phyloP scores from a whole-genome alignment of 2,113 vertebrate genomes.

The Microcebus ravelobensis region DNA sequence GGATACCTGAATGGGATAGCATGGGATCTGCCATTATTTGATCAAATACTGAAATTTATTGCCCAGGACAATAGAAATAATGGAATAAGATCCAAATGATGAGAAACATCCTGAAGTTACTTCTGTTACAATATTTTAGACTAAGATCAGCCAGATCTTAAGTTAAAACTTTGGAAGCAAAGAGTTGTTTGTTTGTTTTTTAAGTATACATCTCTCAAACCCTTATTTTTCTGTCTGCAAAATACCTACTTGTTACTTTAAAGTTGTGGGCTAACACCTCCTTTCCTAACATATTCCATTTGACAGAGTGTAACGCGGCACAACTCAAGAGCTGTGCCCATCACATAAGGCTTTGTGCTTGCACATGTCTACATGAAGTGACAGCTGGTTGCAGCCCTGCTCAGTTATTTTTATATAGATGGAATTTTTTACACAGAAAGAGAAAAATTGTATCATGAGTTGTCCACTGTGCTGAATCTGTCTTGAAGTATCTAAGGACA shows the following conservation, averaged over 20 bases:
- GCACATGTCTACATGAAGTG: conserved; percentile 38
- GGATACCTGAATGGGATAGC: conserved; percentile 86
- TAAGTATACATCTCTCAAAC: conserved; percentile 42
- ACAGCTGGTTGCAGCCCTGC: conserved; percentile 39
- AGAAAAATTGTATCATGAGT: conserved; percentile 8
- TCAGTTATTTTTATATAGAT: conserved; percentile 56
- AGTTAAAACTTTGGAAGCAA: conserved; percentile 59
- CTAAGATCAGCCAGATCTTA: conserved; percentile 61
- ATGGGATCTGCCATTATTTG: conserved; percentile 87
- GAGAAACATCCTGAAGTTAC: conserved; percentile 70
- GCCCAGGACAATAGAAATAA: conserved; percentile 83
- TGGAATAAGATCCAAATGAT: conserved; percentile 67
- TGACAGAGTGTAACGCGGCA: conserved; percentile 61
- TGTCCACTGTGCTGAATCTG: conserved; percentile 31
- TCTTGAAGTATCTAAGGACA: conserved; percentile 21
- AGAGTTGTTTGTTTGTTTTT: conserved; percentile 33
- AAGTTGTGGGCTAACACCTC: conserved; percentile 39
- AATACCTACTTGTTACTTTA: conserved; percentile 66
- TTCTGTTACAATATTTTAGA: conserved; percentile 56
- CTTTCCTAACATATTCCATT: conserved; percentile 68
- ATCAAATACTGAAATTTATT: conserved; percentile 87
- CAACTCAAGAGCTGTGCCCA: conserved; percentile 60
- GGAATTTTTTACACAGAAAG: conserved; percentile 61
- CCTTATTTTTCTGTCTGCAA: conserved; percentile 39
- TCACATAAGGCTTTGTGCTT: conserved; percentile 25